Evolutionary conservation across 1,140 invertebrate species (phyloP).

Genomic region (Achatina immaculata): DNA sequence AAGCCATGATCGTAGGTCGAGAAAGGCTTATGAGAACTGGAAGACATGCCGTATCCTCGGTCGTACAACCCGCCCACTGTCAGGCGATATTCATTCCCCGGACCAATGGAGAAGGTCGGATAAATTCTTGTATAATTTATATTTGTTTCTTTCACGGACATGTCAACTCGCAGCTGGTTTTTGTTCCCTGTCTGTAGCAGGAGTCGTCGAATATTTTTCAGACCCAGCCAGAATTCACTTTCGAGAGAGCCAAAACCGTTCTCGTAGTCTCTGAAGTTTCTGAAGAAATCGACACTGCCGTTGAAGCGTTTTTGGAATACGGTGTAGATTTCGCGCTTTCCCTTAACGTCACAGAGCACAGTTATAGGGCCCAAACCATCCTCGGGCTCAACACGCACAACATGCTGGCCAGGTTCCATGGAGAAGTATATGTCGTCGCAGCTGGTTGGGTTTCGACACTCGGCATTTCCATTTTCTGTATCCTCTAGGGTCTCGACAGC

Average conservation of each 20-base stretch:
- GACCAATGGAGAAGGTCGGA: constrained; percentile 3
- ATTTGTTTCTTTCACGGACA: background rate
- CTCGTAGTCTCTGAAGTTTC: constrained; percentile 34
- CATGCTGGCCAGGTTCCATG: background rate
- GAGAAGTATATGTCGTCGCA: background rate
- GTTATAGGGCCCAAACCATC: constrained; percentile 10
- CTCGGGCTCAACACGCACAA: background rate
- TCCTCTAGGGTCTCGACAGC: background rate
- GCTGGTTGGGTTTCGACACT: background rate
- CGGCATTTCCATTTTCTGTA: background rate
- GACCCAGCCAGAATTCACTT: constrained; percentile 56
- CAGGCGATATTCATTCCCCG: background rate
- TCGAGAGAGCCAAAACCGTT: constrained; percentile 37
- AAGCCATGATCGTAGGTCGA: constrained; percentile 20
- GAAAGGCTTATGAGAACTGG: background rate
- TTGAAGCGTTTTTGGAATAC: constrained; percentile 78
- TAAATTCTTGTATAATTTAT: constrained; percentile 21
- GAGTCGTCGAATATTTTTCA: constrained; percentile 22
- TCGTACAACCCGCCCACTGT: constrained; percentile 1
- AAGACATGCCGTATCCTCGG: constrained; percentile 9
- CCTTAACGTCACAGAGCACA: constrained; percentile 12
- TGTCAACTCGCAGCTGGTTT: constrained; percentile 18
- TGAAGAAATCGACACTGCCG: constrained; percentile 37
- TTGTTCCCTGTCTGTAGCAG: background rate
- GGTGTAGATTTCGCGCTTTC: background rate